Percentiles rank a stretch among this genome's conserved stretches.
Evolutionary conservation across 2,797 vertebrate genomes (phyloP).

Genomic region (Rhinogobio ventralis): DNA sequence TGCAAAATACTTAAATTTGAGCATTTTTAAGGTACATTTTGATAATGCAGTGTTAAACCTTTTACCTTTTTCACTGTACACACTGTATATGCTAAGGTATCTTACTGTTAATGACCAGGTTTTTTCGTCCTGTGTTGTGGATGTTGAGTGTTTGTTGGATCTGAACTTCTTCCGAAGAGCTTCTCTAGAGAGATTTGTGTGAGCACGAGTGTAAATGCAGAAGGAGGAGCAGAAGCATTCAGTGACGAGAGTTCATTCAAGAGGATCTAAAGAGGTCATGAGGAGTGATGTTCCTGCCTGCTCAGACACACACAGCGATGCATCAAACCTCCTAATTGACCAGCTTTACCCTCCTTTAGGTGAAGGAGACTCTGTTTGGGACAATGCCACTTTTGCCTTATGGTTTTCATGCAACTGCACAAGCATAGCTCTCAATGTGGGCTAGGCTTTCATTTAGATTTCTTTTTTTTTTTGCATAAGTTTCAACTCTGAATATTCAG

Average conservation of each 20-base stretch:
- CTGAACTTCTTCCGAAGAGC: not conserved
- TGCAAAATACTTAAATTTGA: not conserved
- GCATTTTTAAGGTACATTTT: too few species aligned
- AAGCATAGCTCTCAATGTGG: not conserved
- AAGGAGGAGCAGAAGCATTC: not conserved
- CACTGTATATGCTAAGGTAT: too few species aligned
- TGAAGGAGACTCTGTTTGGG: not conserved
- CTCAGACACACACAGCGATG: slow-evolving; percentile 4
- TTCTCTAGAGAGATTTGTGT: not conserved
- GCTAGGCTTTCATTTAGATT: not conserved
- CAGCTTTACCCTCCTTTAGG: not conserved
- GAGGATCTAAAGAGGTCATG: slow-evolving; percentile 13
- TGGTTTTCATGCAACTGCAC: not conserved
- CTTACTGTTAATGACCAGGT: not conserved
- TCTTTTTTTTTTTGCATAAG: too few species aligned
- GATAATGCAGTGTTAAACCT: not conserved
- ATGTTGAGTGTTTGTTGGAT: not conserved
- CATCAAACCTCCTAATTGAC: slow-evolving; percentile 25
- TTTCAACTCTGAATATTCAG: not conserved
- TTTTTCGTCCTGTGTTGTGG: not conserved
- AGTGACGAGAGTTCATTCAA: not conserved
- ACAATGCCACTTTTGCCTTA: too few species aligned
- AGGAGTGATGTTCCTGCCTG: slow-evolving; percentile 11
- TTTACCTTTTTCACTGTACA: not conserved
- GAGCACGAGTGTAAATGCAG: slow-evolving; percentile 4